Percentiles rank a stretch among this genome's conserved stretches.
phyloP scores from a whole-genome alignment of 2,888 invertebrate genomes.

The Dolichomitus sp. region DNA sequence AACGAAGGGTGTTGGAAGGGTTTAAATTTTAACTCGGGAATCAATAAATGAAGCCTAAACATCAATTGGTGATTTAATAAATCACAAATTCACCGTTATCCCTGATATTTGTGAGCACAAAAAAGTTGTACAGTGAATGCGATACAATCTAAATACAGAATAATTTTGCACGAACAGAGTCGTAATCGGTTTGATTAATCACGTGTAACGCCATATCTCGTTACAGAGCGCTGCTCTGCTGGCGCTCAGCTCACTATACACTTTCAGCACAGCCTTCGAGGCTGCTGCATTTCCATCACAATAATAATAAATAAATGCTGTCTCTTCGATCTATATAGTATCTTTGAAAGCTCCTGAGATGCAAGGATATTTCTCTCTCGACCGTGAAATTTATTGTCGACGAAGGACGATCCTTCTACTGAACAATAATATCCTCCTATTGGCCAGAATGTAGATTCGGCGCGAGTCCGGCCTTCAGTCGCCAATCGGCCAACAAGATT shows the following conservation, averaged over 20 bases:
- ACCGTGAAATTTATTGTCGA: constrained; percentile 11
- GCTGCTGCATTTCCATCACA: constrained; percentile 17
- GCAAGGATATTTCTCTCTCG: constrained; percentile 39
- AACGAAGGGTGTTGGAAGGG: no score
- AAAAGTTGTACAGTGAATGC: not conserved
- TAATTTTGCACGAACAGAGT: not conserved
- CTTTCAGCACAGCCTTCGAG: constrained; percentile 32
- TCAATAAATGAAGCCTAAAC: not conserved
- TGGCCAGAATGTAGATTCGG: constrained; percentile 1
- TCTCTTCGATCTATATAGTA: not conserved
- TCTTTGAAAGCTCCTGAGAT: constrained; percentile 26
- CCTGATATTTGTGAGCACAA: not conserved
- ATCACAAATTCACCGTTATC: not conserved
- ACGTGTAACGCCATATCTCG: constrained; percentile 30
- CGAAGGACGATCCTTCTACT: constrained; percentile 16
- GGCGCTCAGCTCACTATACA: not conserved
- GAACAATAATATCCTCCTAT: not conserved
- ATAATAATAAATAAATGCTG: constrained; percentile 11
- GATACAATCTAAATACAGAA: constrained; percentile 1
- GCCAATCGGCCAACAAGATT: constrained; percentile 29
- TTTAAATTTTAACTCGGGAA: no score
- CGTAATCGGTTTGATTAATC: constrained; percentile 5
- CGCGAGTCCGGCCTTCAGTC: constrained; percentile 1
- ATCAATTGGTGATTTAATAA: not conserved
- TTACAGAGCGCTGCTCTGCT: constrained; percentile 24